A percentile compares a stretch with the other conserved stretches of the same genome.
phyloP scores from a whole-genome alignment of 2,797 vertebrate genomes.

The Tarsius wallacei region DNA sequence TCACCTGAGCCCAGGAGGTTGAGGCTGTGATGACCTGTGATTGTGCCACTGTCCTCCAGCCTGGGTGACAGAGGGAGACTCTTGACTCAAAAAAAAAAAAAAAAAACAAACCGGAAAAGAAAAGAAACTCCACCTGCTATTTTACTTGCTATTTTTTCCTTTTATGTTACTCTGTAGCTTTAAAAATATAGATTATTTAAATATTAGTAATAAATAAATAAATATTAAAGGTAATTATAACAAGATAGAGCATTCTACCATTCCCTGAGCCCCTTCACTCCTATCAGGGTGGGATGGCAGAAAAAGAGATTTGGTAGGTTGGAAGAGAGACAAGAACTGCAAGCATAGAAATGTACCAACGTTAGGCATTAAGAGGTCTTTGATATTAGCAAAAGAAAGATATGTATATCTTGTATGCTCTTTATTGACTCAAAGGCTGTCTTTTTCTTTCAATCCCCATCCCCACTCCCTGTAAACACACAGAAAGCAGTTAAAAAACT shows the following conservation, averaged over 20 bases:
- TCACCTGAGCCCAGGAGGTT: no score
- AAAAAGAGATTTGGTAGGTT: background rate
- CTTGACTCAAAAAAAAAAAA: no score
- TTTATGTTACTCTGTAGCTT: background rate
- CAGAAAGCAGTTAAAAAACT: background rate
- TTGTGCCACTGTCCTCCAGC: no score
- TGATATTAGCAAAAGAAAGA: background rate
- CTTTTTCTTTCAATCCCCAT: background rate
- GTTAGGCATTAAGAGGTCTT: background rate
- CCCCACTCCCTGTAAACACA: background rate
- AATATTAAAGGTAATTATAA: background rate
- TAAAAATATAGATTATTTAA: slow-evolving; percentile 4
- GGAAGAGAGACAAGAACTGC: background rate
- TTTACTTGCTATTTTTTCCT: slow-evolving; percentile 42
- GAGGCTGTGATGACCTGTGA: no score
- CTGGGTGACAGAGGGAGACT: no score
- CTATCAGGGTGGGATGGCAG: background rate
- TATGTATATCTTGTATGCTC: background rate
- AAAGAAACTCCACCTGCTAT: background rate
- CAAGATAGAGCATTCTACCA: background rate
- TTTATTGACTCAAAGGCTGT: background rate
- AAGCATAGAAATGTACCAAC: background rate
- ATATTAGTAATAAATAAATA: slow-evolving; percentile 7
- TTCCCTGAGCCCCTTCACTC: background rate
- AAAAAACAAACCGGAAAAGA: background rate